phyloP scores from a whole-genome alignment of 2,797 vertebrate species.

The Chelon labrosus region DNA sequence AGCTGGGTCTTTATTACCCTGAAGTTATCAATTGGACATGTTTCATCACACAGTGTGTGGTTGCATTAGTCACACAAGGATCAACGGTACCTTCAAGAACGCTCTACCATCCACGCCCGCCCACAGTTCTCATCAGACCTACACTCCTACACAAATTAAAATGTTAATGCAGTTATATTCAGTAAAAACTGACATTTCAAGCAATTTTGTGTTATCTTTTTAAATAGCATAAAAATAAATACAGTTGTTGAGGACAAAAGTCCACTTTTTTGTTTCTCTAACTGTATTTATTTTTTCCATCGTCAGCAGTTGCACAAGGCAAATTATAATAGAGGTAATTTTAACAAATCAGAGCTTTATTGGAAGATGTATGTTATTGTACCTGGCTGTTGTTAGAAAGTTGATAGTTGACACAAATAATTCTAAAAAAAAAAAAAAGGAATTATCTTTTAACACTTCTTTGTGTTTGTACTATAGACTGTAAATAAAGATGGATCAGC shows the following conservation, averaged over 20 bases:
- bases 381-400: too few relatives aligned
- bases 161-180: slow-evolving; percentile 18
- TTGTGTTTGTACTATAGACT: too few relatives aligned
- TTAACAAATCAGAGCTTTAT: too few relatives aligned
- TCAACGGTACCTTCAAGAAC: slow-evolving; percentile 35
- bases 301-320: too few relatives aligned
- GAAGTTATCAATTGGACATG: slow-evolving; percentile 60
- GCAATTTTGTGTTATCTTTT: background rate
- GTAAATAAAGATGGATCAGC: too few relatives aligned
- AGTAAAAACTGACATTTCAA: slow-evolving; percentile 10
- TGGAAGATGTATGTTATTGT: too few relatives aligned
- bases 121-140: slow-evolving; percentile 42
- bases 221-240: background rate
- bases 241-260: background rate
- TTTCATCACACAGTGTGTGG: slow-evolving; percentile 55
- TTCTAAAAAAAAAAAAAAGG: too few relatives aligned
- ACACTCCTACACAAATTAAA: slow-evolving; percentile 28
- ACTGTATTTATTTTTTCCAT: too few relatives aligned
- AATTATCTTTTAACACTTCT: too few relatives aligned
- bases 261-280: too few relatives aligned
- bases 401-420: too few relatives aligned
- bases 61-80: slow-evolving; percentile 55
- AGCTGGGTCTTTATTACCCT: slow-evolving; percentile 54
- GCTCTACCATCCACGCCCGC: slow-evolving; percentile 10
- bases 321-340: too few relatives aligned